phyloP scores from a whole-genome alignment of 2,888 invertebrate species.

The Desoria tigrina region DNA sequence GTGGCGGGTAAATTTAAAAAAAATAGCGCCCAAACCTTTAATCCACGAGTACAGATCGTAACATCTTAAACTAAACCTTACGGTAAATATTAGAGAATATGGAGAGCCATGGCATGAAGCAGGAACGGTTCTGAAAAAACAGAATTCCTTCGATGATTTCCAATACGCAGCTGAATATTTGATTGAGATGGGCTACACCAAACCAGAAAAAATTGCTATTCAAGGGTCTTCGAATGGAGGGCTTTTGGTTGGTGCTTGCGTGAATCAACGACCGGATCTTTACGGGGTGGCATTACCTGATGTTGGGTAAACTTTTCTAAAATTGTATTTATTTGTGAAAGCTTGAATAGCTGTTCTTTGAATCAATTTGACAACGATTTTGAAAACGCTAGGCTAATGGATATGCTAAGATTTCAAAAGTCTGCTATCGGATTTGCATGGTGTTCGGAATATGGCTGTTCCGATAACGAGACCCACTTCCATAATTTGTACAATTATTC shows the following conservation, averaged over 20 bases:
- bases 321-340: background rate
- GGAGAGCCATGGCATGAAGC: conserved; percentile 64
- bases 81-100: conserved; percentile 59
- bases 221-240: conserved; percentile 65
- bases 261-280: conserved; percentile 63
- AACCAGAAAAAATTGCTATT: conserved; percentile 58
- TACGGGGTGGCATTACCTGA: conserved; percentile 62
- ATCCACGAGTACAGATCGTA: background rate
- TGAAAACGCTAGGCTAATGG: conserved; percentile 59
- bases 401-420: conserved; percentile 64
- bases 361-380: conserved; percentile 60
- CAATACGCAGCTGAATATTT: conserved; percentile 61
- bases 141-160: conserved; percentile 65
- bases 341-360: background rate
- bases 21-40: background rate
- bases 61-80: conserved; percentile 6
- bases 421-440: conserved; percentile 65
- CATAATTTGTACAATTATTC: conserved; percentile 59
- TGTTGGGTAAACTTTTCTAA: conserved; percentile 56
- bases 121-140: conserved; percentile 61
- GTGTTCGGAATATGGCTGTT: conserved; percentile 63
- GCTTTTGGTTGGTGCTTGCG: conserved; percentile 61
- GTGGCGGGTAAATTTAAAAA: conserved; percentile 8
- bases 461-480: conserved; percentile 62
- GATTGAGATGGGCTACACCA: conserved; percentile 59